phyloP scores from a whole-genome alignment of 2,797 vertebrate genomes.

The Silurus aristotelis region DNA sequence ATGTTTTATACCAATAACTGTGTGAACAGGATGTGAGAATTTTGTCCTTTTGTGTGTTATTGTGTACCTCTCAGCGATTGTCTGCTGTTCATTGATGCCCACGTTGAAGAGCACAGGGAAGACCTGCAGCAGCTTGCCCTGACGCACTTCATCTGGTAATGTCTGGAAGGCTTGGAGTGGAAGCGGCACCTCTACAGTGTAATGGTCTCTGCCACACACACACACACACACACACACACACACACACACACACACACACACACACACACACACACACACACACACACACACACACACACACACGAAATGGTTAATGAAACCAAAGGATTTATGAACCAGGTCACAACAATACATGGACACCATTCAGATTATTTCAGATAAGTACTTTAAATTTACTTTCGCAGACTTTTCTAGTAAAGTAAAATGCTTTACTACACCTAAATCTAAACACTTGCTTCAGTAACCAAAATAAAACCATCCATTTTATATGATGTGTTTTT shows the following conservation, averaged over 20 bases:
- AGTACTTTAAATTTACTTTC: too few relatives aligned
- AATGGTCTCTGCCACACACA: conserved; percentile 80
- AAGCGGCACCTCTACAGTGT: conserved; percentile 91
- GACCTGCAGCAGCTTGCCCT: conserved; percentile 85
- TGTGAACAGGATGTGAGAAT: background rate
- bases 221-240: conserved; percentile 12
- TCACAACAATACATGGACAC: background rate
- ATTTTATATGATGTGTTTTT: too few relatives aligned
- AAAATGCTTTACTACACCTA: background rate
- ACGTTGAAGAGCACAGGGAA: conserved; percentile 94
- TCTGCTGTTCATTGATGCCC: conserved; percentile 98
- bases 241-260: background rate
- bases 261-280: background rate
- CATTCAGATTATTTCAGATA: too few relatives aligned
- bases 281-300: too few relatives aligned
- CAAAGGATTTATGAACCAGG: background rate
- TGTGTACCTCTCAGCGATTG: conserved; percentile 92
- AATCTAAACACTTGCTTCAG: background rate
- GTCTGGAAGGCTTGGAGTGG: conserved; percentile 85
- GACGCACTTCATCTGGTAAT: conserved; percentile 88
- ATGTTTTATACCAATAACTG: background rate
- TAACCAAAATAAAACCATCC: background rate
- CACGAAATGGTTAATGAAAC: background rate
- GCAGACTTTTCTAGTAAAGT: too few relatives aligned
- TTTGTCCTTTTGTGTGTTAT: background rate